A percentile compares a stretch with the other conserved stretches of the same genome.
Evolutionary conservation across 2,113 vertebrate species (phyloP).

Genomic region (Girardinichthys multiradiatus): DNA sequence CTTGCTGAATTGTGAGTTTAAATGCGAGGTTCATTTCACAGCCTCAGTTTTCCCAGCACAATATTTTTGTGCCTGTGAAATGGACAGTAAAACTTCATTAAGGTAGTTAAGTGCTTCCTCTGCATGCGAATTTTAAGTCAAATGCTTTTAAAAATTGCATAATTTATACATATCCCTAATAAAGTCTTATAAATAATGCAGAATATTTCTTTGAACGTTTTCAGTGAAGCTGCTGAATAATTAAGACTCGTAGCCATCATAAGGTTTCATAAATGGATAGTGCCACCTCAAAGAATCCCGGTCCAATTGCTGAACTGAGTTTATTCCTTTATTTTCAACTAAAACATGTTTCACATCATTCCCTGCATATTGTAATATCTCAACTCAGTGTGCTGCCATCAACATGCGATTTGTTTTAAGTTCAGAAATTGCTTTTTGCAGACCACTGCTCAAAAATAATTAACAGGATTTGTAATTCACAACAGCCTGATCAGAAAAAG

Average conservation of each 20-base stretch:
- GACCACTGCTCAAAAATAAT: not conserved
- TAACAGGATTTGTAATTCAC: too few species aligned
- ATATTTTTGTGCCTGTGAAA: constrained; percentile 17
- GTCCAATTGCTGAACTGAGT: constrained; percentile 31
- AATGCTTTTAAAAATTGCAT: constrained; percentile 72
- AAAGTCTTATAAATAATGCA: constrained; percentile 75
- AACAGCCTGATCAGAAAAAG: not conserved
- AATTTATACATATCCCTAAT: constrained; percentile 75
- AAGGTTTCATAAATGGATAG: constrained; percentile 57
- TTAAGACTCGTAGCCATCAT: constrained; percentile 61
- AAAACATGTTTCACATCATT: constrained; percentile 18
- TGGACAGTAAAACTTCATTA: constrained; percentile 29
- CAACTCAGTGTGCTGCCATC: constrained; percentile 24
- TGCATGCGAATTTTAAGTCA: constrained; percentile 51
- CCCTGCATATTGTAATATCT: constrained; percentile 23
- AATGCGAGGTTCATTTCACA: constrained; percentile 38
- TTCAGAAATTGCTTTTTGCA: constrained; percentile 5
- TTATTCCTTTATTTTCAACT: constrained; percentile 8
- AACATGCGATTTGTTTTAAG: constrained; percentile 28
- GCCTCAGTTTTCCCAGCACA: constrained; percentile 13
- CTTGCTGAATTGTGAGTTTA: constrained; percentile 63
- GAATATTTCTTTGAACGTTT: constrained; percentile 63
- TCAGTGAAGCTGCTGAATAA: constrained; percentile 69
- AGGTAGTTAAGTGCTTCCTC: not conserved
- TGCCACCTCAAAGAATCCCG: constrained; percentile 47